Conservation (phyloP, 2,888 invertebrate genomes). For the Taphrorychus bicolor region DNA sequence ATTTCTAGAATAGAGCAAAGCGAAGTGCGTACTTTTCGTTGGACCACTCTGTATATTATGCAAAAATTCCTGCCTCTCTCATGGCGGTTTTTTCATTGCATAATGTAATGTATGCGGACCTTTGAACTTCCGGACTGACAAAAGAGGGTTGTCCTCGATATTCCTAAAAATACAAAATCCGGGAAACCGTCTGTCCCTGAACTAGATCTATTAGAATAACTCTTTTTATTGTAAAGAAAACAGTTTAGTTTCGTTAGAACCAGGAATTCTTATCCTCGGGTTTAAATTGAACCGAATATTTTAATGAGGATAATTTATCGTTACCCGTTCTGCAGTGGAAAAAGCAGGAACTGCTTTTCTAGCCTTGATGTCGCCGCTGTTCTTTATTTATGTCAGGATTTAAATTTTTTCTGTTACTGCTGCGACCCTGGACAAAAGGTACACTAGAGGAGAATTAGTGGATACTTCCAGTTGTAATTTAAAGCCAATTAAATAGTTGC, state of each 20-base stretch:
- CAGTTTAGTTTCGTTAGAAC: slow-evolving; percentile 14
- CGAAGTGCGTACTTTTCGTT: too few species aligned
- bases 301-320: slow-evolving; percentile 30
- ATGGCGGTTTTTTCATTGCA: not conserved
- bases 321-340: slow-evolving; percentile 16
- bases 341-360: slow-evolving; percentile 11
- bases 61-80: not conserved
- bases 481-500: too few species aligned
- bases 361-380: slow-evolving; percentile 15
- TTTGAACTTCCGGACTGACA: not conserved
- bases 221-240: slow-evolving; percentile 16
- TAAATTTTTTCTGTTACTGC: not conserved
- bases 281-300: slow-evolving; percentile 28
- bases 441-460: too few species aligned
- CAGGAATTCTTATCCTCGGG: slow-evolving; percentile 9
- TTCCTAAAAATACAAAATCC: not conserved
- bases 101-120: not conserved
- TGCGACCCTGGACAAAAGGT: not conserved
- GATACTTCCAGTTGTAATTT: too few species aligned
- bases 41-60: not conserved
- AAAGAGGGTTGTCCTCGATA: not conserved
- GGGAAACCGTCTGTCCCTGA: slow-evolving; percentile 4
- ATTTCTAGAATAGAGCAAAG: too few species aligned
- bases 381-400: slow-evolving; percentile 26
- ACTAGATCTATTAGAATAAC: slow-evolving; percentile 17